phyloP scores from a whole-genome alignment of 2,888 invertebrate genomes.

The Dinocampus coccinellae region DNA sequence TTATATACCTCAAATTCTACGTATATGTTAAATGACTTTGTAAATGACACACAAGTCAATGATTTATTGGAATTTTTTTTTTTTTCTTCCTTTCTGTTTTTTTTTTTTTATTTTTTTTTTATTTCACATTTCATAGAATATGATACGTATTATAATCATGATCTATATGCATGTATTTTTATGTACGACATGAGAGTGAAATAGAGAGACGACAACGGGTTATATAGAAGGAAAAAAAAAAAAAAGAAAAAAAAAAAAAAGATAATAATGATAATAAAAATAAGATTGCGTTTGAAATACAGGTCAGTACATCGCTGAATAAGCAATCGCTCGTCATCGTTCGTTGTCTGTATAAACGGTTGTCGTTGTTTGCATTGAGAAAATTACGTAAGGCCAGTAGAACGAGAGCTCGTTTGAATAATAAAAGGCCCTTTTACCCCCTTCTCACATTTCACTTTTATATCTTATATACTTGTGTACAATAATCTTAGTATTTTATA shows the following conservation, averaged over 20 bases:
- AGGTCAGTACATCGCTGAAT: constrained; percentile 65
- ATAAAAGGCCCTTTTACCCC: constrained; percentile 45
- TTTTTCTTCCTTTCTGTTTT: constrained; percentile 11
- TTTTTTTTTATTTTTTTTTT: constrained; percentile 7
- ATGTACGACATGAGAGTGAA: too few relatives aligned
- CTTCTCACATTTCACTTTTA: constrained; percentile 26
- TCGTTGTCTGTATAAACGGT: constrained; percentile 25
- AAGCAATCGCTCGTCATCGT: constrained; percentile 50
- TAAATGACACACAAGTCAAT: not conserved
- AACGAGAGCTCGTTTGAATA: constrained; percentile 65
- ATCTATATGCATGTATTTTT: too few relatives aligned
- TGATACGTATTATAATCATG: too few relatives aligned
- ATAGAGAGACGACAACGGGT: too few relatives aligned
- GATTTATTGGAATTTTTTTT: constrained; percentile 26
- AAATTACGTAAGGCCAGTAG: constrained; percentile 63
- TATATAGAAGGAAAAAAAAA: too few relatives aligned
- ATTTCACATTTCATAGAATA: too few relatives aligned
- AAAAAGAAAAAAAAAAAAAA: constrained; percentile 7
- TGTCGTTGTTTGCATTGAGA: constrained; percentile 53
- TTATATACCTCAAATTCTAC: constrained; percentile 40
- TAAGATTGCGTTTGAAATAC: constrained; percentile 51
- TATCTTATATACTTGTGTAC: constrained; percentile 30
- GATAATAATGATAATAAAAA: not conserved
- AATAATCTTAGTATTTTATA: not conserved
- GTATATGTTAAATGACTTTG: not conserved